These are phyloP conservation scores for Lerista edwardsae DNA, from an alignment of 2,797 vertebrate species.

Conservation along the genomic window DNA sequence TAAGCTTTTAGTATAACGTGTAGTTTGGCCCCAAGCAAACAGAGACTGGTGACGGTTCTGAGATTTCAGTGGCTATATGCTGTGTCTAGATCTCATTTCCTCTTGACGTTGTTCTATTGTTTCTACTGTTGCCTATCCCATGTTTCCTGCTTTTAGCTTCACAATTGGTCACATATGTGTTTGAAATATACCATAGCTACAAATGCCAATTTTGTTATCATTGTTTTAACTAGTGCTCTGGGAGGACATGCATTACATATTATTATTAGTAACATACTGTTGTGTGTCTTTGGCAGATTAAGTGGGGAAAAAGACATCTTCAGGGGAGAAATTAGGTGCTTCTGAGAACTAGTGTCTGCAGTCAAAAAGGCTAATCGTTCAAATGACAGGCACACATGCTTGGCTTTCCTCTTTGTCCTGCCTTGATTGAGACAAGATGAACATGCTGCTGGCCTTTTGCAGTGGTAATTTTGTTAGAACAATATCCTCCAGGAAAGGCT, in stretches of 20 bases:
- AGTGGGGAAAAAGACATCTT: constrained; percentile 61
- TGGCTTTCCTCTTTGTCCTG: constrained; percentile 62
- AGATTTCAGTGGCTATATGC: not conserved
- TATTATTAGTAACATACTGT: not conserved
- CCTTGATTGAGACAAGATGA: constrained; percentile 69
- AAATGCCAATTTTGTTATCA: constrained; percentile 48
- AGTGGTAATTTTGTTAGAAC: constrained; percentile 69
- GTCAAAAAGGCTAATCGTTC: constrained; percentile 66
- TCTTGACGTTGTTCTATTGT: not conserved
- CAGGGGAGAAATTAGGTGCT: constrained; percentile 62
- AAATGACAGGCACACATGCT: constrained; percentile 63
- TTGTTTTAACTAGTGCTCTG: constrained; percentile 26
- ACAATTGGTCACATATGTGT: not conserved
- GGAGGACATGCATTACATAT: constrained; percentile 25
- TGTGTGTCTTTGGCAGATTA: constrained; percentile 55
- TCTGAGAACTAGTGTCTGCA: constrained; percentile 49
- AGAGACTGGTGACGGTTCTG: not conserved
- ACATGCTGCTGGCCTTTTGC: constrained; percentile 59
- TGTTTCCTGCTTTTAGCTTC: not conserved
- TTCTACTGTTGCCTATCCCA: constrained; percentile 2
- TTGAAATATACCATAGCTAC: constrained; percentile 21
- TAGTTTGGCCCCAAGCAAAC: constrained; percentile 3
- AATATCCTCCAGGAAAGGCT: constrained; percentile 61
- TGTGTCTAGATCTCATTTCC: not conserved
- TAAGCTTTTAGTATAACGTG: too few relatives aligned